Conservation (phyloP, 1,140 invertebrate genomes). For the Drosophila ercepeae region DNA sequence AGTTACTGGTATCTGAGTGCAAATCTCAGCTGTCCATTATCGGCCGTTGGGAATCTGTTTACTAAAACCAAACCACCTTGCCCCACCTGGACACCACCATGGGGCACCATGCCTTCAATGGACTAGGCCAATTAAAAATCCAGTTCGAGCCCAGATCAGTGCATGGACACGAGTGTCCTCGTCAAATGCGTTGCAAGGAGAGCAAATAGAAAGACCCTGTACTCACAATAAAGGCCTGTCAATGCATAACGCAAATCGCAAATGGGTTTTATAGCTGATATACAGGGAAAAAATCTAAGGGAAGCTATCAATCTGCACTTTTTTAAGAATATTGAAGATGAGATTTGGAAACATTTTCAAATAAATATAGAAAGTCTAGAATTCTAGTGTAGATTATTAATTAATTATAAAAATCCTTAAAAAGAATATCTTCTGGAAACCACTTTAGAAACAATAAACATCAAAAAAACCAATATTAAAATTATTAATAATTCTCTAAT, state of each 20-base stretch:
- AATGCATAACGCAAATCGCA: conserved; percentile 35
- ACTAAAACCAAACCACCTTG: neutral
- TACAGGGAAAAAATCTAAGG: neutral
- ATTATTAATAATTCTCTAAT: neutral
- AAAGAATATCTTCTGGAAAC: too few species aligned
- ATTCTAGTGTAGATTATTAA: too few species aligned
- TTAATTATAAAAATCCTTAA: too few species aligned
- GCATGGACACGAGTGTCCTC: neutral
- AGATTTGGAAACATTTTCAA: neutral
- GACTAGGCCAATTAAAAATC: conserved; percentile 61
- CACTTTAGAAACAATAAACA: neutral
- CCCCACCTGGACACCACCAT: conserved; percentile 9
- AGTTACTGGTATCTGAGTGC: conserved; percentile 50
- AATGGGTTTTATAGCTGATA: conserved; percentile 1
- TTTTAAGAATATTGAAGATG: neutral
- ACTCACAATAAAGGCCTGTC: conserved; percentile 24
- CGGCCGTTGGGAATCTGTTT: conserved; percentile 15
- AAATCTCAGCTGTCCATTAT: conserved; percentile 47
- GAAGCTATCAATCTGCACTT: neutral
- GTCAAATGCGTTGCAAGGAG: neutral
- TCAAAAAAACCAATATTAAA: neutral
- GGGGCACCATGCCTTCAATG: conserved; percentile 54
- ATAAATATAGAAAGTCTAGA: too few species aligned
- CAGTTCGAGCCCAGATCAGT: conserved; percentile 45
- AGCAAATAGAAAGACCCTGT: conserved; percentile 25